A percentile compares a stretch with the other conserved stretches of the same genome.
Evolutionary conservation across 2,113 vertebrate genomes (phyloP).

Genomic region (Ariopsis seemanni): DNA sequence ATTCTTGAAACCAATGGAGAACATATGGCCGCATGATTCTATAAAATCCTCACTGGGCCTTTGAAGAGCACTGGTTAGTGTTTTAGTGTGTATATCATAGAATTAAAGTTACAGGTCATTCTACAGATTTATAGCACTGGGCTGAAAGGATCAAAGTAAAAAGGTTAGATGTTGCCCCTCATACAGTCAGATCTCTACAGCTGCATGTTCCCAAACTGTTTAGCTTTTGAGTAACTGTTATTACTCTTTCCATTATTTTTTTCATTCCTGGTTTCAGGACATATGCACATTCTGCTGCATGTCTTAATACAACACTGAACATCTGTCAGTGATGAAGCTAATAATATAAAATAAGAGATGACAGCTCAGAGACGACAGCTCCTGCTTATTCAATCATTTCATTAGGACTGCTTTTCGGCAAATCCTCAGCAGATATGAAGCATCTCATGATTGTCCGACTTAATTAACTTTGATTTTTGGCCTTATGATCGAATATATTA

Average conservation of each 20-base stretch:
- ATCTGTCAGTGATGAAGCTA: constrained; percentile 26
- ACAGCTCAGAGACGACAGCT: background rate
- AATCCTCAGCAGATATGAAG: background rate
- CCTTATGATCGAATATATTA: background rate
- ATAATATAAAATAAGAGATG: constrained; percentile 4
- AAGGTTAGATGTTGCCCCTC: constrained; percentile 35
- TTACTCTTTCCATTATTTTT: constrained; percentile 1
- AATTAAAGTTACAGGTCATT: constrained; percentile 29
- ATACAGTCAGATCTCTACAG: constrained; percentile 39
- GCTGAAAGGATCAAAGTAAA: constrained; percentile 55
- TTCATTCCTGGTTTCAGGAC: constrained; percentile 12
- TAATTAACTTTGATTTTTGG: background rate
- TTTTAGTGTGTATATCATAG: background rate
- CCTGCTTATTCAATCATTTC: constrained; percentile 17
- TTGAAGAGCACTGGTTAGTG: constrained; percentile 7
- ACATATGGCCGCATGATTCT: background rate
- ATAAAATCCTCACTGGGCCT: background rate
- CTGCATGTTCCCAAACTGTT: constrained; percentile 50
- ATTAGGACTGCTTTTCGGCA: background rate
- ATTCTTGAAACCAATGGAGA: background rate
- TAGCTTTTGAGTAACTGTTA: constrained; percentile 7
- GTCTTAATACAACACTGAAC: constrained; percentile 8
- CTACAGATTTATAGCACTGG: constrained; percentile 52
- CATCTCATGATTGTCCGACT: background rate
- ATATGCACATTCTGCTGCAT: constrained; percentile 8